These are phyloP conservation scores for Nothura maculosa DNA, from an alignment of 2,797 vertebrate genomes.

Conservation along the genomic window DNA sequence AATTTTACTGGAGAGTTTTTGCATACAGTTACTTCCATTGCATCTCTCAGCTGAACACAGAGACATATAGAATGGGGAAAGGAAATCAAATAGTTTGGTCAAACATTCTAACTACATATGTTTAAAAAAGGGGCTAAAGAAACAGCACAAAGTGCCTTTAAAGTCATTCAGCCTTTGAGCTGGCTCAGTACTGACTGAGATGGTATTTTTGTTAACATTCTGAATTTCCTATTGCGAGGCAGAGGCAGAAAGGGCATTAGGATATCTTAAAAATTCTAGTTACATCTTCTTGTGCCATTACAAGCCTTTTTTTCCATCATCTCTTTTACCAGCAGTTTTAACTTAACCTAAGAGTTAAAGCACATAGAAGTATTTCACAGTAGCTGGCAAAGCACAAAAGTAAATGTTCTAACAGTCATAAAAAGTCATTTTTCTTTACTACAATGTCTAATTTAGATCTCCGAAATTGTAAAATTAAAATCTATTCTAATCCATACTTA, in stretches of 20 bases:
- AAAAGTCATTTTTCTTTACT: conserved; percentile 39
- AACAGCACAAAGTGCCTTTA: neutral
- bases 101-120: neutral
- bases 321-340: conserved; percentile 4
- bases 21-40: neutral
- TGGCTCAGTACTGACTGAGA: neutral
- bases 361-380: conserved; percentile 24
- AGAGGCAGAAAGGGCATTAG: neutral
- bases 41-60: neutral
- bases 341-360: conserved; percentile 49
- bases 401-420: conserved; percentile 17
- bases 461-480: conserved; percentile 66
- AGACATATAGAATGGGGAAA: neutral
- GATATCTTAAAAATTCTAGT: conserved; percentile 5
- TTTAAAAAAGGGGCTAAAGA: neutral
- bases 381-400: neutral
- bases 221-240: neutral
- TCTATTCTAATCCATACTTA: conserved; percentile 44
- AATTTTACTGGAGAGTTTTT: neutral
- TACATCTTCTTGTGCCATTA: conserved; percentile 1
- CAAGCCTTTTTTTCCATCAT: conserved; percentile 8
- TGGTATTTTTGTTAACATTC: conserved; percentile 17
- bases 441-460: conserved; percentile 59
- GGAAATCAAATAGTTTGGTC: neutral
- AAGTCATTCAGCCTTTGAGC: conserved; percentile 22